Base-by-base conservation (phyloP, 2,797 vertebrate genomes). In the Amazona finschi region DNA sequence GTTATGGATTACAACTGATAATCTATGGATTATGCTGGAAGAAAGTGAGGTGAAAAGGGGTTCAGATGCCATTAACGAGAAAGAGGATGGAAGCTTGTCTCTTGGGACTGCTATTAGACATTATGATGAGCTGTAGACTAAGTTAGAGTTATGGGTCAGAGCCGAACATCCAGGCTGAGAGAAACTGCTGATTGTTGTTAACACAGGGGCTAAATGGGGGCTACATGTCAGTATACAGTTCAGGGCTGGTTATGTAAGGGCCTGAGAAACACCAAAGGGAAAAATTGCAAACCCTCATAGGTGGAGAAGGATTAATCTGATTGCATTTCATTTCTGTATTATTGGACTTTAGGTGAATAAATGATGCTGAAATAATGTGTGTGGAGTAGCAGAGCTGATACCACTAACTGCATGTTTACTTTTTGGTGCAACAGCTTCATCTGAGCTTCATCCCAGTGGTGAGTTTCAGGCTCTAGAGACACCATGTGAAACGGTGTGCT, bases 121-220 rank as follows among this genome's bases (percentile, higher is more conserved):
- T 8, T 21, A 10, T 36, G 50, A 44, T 55, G 72, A 36, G 46
- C n/a, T 65, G 9, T 30, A 46, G 71, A 24, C 8, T 67, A 43
- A 41, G 19, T 27, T 41, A 41, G 55, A 22, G n/a, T 76, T 24
- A 13, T 6, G 19, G 31, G 36, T 58, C 55, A 39, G 44, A 49
- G 24, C 15, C 16, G 28, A 70, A 61, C 8, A 5, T 22, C 18
- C 20, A 52, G 33, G 28, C 66, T 53, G 24, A 61, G 47, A 75
- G 25, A 57, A 57, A 20, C 9, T 8, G 19, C 43, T 85, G 18
- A 4, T 16, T 36, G 62, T 39, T 77, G 38, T 16, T n/a, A 80
- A n/a, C 0, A 0, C 21, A 49, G 39, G 15, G 53, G 9, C 5
- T 41, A 43, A 71, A 15, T 1, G 1, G 30, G 12, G 6, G 15